A percentile compares a stretch with the other conserved stretches of the same genome.
Evolutionary conservation across 2,797 vertebrate species (phyloP).

Genomic region (Oreochromis grahami): DNA sequence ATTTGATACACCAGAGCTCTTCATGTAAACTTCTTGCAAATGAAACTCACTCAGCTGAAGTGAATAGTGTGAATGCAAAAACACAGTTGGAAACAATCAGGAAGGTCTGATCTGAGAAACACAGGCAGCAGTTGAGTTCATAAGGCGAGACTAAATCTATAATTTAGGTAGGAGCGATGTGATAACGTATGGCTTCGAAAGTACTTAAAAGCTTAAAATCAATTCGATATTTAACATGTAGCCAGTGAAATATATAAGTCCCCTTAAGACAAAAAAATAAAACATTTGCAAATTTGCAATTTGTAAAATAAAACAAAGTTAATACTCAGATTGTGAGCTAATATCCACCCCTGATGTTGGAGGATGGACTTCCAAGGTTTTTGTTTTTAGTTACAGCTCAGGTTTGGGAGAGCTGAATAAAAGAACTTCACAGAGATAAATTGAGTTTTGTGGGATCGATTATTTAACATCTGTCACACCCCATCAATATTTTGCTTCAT

Average conservation of each 20-base stretch:
- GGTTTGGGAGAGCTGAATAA: not conserved
- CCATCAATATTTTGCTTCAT: not conserved
- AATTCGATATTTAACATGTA: not conserved
- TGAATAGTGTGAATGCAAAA: not conserved
- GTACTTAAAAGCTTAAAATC: accelerated
- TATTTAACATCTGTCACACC: not conserved
- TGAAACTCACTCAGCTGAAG: not conserved
- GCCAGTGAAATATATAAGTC: not conserved
- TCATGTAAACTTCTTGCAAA: not conserved
- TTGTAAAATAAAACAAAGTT: not conserved
- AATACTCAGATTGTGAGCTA: not conserved
- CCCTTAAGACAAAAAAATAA: not conserved
- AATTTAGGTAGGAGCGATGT: not conserved
- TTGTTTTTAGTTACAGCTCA: not conserved
- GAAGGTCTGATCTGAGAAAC: not conserved
- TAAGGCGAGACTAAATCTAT: not conserved
- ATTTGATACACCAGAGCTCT: not conserved
- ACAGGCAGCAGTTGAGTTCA: not conserved
- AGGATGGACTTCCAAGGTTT: not conserved
- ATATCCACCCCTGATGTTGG: not conserved
- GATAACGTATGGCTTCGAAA: not conserved
- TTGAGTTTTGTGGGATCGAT: not conserved
- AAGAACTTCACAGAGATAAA: not conserved
- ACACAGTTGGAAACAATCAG: not conserved
- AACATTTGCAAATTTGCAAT: not conserved